A percentile compares a stretch with the other conserved stretches of the same genome.
Conservation (phyloP, 2,888 invertebrate species). For the Baronia brevicornis region DNA sequence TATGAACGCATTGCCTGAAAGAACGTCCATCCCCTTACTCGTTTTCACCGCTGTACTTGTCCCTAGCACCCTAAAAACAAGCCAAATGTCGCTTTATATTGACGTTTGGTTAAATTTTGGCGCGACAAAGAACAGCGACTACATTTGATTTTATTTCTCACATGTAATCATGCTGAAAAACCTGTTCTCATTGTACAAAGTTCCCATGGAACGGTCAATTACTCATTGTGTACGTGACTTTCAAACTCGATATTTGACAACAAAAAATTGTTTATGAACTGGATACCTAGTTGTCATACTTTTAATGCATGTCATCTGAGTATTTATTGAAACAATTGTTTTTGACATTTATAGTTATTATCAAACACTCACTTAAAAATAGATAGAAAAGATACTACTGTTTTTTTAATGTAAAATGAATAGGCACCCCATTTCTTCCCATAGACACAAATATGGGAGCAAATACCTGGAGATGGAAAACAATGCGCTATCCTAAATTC, state of each 20-base stretch:
- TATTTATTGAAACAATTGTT: no score
- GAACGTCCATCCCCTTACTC: conserved; percentile 37
- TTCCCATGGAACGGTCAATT: conserved; percentile 34
- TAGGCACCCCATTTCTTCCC: no score
- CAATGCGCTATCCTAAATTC: no score
- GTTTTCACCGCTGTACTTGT: conserved; percentile 24
- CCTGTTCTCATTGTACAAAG: conserved; percentile 44
- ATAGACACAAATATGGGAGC: no score
- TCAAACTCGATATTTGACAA: conserved; percentile 22
- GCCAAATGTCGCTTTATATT: conserved; percentile 14
- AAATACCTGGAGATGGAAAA: no score
- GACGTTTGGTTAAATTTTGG: conserved; percentile 19
- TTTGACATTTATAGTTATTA: no score
- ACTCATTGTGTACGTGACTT: conserved; percentile 17
- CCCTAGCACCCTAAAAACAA: conserved; percentile 21
- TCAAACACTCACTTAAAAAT: no score
- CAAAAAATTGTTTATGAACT: no score
- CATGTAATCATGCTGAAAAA: conserved; percentile 34
- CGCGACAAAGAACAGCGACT: conserved; percentile 21
- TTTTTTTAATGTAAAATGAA: no score
- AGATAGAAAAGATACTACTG: no score
- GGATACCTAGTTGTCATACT: no score
- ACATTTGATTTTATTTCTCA: conserved; percentile 32
- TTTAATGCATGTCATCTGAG: no score
- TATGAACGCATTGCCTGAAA: conserved; percentile 64